Evolutionary conservation across 2,888 invertebrate species (phyloP).

Genomic region (Rhogogaster chlorosoma): DNA sequence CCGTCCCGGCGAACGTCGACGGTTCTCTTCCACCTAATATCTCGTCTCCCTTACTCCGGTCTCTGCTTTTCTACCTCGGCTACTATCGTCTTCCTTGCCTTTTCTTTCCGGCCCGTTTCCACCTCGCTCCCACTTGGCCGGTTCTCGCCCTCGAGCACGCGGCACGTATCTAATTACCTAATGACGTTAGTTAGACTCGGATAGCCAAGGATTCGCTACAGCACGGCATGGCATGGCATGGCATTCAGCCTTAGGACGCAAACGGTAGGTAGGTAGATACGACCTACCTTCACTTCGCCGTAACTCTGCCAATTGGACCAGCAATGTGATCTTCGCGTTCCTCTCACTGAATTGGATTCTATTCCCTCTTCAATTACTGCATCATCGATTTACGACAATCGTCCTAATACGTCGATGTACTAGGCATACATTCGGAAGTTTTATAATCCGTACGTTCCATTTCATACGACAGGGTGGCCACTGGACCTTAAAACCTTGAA

Average conservation of each 20-base stretch:
- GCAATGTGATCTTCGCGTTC: constrained; percentile 50
- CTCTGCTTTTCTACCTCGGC: constrained; percentile 49
- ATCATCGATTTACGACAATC: constrained; percentile 9
- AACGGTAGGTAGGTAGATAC: background rate
- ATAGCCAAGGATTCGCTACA: constrained; percentile 63
- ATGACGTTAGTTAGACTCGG: constrained; percentile 67
- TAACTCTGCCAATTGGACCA: constrained; percentile 47
- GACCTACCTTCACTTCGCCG: constrained; percentile 24
- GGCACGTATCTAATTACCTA: constrained; percentile 68
- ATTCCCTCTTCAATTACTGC: constrained; percentile 11
- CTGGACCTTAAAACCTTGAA: too few relatives aligned
- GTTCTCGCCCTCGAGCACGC: constrained; percentile 53
- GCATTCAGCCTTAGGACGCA: constrained; percentile 22
- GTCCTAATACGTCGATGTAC: background rate
- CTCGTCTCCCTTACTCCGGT: constrained; percentile 44
- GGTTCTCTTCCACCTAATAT: constrained; percentile 49
- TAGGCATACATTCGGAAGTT: background rate
- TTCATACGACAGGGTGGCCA: too few relatives aligned
- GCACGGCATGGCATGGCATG: constrained; percentile 11
- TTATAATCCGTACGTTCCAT: background rate
- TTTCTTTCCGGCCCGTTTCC: constrained; percentile 5
- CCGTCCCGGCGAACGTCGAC: constrained; percentile 20
- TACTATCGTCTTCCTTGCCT: constrained; percentile 20
- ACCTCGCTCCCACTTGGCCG: constrained; percentile 36
- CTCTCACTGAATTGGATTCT: constrained; percentile 11